A percentile compares a stretch with the other conserved stretches of the same genome.
Conservation (phyloP, 2,888 invertebrate species). For the Lissonota sp. region DNA sequence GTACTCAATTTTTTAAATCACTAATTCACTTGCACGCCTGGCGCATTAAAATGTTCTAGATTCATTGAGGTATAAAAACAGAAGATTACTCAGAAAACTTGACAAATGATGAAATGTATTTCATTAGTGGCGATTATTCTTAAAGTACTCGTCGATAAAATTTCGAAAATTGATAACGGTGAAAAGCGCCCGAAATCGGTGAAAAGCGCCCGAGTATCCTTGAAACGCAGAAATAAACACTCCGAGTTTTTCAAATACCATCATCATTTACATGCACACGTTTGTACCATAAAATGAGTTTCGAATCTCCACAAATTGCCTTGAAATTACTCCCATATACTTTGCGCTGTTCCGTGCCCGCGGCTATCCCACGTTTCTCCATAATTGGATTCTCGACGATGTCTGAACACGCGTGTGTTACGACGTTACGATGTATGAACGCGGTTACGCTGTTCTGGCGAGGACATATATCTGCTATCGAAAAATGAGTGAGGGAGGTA, state of each 20-base stretch:
- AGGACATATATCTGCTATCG: slow-evolving; percentile 39
- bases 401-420: slow-evolving; percentile 41
- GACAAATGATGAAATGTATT: too few species aligned
- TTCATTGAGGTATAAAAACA: too few species aligned
- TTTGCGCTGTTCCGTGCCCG: slow-evolving; percentile 53
- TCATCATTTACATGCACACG: slow-evolving; percentile 10
- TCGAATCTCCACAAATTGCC: slow-evolving; percentile 56
- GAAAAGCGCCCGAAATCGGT: slow-evolving; percentile 16
- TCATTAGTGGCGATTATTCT: background rate
- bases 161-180: slow-evolving; percentile 25
- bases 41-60: too few species aligned
- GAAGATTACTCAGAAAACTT: too few species aligned
- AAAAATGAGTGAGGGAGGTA: slow-evolving; percentile 48
- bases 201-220: background rate
- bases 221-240: too few species aligned
- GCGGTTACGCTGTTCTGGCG: slow-evolving; percentile 33
- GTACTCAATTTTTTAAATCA: too few species aligned
- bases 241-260: slow-evolving; percentile 41
- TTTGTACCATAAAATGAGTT: slow-evolving; percentile 19
- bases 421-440: slow-evolving; percentile 14
- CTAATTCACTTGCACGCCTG: too few species aligned
- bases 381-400: slow-evolving; percentile 4
- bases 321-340: slow-evolving; percentile 65
- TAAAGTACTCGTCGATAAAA: background rate
- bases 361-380: slow-evolving; percentile 13